Evolutionary conservation across 2,888 invertebrate genomes (phyloP), one percentile per base, ranked within the genome.

Genomic region (Nasonovia ribisnigri): DNA sequence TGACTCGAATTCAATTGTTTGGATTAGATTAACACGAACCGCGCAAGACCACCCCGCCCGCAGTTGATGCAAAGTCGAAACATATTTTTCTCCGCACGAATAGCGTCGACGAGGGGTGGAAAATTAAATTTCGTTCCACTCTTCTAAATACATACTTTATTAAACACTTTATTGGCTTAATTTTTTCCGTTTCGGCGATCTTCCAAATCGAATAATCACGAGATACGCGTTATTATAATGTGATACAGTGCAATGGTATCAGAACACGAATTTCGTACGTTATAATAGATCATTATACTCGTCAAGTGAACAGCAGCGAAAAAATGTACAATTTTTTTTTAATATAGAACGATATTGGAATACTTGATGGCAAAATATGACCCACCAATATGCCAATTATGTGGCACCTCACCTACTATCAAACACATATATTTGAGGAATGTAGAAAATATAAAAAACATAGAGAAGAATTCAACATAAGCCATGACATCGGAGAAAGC

Each of bases 81-180:
- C 88, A 88, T 54, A 88, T 88, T 88, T 57, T 88, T 42, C 88
- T 57, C 42, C 26, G 57, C 24, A 42, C 88, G 88, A 54, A 42
- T 54, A 51, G 51, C 36, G 54, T 11, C 20, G 42, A 88, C 88
- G 16, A 29, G 36, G 77, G 36, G 77, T 36, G 36, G 16, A 77
- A 77, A 77, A 77, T 77, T 77, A 77, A 77, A 77, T 77, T 77
- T 77, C 77, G 6, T 20, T 77, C 77, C 11, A 36, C 77, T 77
- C 20, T 77, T 77, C 36, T 77, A 77, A 11, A 36, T 20, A 20
- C 77, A 20, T n/a, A n/a, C 16, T 77, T 77, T 36, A 16, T 36
- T 20, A 8, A 77, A 77, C 77, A 77, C 20, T 77, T 77, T 77
- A 77, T 36, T 36, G 36, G 77, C 8, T 36, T 77, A 77, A 77